A percentile compares a stretch with the other conserved stretches of the same genome.
Evolutionary conservation across 2,888 invertebrate species (phyloP).

Genomic region (Mechanitis messenoides): DNA sequence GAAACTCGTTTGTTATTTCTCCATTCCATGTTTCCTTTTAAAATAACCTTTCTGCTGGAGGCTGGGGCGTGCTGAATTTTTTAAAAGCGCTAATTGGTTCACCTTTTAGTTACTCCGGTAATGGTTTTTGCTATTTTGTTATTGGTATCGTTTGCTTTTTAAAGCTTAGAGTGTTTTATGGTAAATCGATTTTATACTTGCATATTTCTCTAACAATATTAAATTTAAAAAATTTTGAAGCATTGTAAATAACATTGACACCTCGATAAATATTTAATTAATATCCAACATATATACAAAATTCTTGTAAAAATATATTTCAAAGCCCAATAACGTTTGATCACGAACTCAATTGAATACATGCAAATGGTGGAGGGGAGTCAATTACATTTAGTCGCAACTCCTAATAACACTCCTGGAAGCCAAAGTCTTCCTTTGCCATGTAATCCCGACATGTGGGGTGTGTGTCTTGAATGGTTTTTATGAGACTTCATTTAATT

Average conservation of each 20-base stretch:
- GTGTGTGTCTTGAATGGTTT: background rate
- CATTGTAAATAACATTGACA: no score
- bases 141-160: constrained; percentile 3
- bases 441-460: constrained; percentile 13
- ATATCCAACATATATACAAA: background rate
- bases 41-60: constrained; percentile 34
- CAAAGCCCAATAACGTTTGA: constrained; percentile 6
- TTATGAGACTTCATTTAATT: background rate
- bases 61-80: constrained; percentile 36
- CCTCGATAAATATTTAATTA: background rate
- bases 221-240: no score
- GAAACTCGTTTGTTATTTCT: constrained; percentile 17
- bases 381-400: constrained; percentile 23
- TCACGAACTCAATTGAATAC: constrained; percentile 18
- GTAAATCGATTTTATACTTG: background rate
- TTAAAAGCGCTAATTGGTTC: constrained; percentile 44
- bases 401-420: constrained; percentile 20
- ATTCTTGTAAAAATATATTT: background rate
- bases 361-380: constrained; percentile 21
- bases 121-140: constrained; percentile 6
- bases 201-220: no score
- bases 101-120: constrained; percentile 28
- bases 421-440: constrained; percentile 19
- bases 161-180: background rate
- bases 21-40: constrained; percentile 26